Conservation (phyloP, 2,888 invertebrate species). For the Mechanitis mazaeus region DNA sequence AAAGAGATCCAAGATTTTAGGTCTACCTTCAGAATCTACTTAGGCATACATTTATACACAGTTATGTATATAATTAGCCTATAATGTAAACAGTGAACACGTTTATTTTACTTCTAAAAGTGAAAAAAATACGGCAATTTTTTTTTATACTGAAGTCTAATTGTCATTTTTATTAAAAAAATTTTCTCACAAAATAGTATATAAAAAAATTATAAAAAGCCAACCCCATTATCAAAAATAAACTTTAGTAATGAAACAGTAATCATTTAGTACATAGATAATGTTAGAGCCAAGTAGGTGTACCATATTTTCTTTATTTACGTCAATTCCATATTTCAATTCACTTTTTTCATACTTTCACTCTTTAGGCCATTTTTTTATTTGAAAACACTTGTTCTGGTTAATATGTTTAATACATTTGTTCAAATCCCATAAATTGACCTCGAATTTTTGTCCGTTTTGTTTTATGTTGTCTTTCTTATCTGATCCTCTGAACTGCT, state of each 20-base stretch:
- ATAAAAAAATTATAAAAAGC: conserved; percentile 2
- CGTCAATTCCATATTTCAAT: conserved; percentile 6
- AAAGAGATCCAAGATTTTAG: conserved; percentile 43
- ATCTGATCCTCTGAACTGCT: conserved; percentile 15
- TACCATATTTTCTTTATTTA: not conserved
- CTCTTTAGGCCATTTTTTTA: conserved; percentile 12
- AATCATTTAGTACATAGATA: conserved; percentile 1
- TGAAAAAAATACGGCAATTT: not conserved
- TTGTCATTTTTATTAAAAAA: not conserved
- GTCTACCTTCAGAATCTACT: conserved; percentile 19
- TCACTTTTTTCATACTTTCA: conserved; percentile 3
- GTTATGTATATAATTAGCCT: conserved; percentile 64
- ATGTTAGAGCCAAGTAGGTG: conserved; percentile 5
- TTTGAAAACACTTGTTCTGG: no score
- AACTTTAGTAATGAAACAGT: conserved; percentile 12
- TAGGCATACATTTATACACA: conserved; percentile 60
- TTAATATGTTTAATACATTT: no score
- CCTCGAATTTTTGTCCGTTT: no score
- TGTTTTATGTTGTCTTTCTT: no score
- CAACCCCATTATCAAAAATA: conserved; percentile 22
- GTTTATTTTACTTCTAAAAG: conserved; percentile 13
- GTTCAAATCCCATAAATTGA: no score
- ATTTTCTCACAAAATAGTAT: conserved; percentile 10
- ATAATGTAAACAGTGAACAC: conserved; percentile 35
- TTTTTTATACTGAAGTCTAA: not conserved